Evolutionary conservation across 2,113 vertebrate species (phyloP).

Genomic region (Mesembrinibis cayennensis): DNA sequence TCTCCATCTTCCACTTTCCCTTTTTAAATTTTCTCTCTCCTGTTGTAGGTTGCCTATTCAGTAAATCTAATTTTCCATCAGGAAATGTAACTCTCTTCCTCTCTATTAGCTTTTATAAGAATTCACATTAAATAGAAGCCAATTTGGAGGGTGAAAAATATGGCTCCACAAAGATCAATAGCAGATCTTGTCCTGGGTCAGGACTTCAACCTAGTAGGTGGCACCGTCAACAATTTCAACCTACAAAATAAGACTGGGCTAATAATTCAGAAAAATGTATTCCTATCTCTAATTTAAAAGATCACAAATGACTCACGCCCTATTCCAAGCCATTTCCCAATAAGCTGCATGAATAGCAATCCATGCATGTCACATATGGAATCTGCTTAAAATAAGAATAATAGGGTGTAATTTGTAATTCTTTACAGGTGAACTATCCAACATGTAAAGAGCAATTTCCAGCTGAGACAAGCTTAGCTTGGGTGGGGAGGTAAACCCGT

Average conservation of each 20-base stretch:
- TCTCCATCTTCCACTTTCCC: background rate
- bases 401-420: background rate
- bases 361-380: background rate
- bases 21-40: background rate
- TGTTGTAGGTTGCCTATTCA: background rate
- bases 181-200: background rate
- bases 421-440: background rate
- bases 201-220: background rate
- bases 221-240: background rate
- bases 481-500: background rate
- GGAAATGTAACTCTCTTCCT: background rate
- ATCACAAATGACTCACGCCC: background rate
- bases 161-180: background rate
- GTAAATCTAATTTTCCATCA: background rate
- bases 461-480: background rate
- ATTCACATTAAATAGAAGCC: background rate
- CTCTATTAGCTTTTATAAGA: background rate
- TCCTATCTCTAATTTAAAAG: background rate
- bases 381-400: constrained; percentile 34
- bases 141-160: background rate
- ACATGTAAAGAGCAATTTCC: background rate
- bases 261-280: constrained; percentile 16
- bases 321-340: background rate
- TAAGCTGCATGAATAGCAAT: background rate
- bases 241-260: background rate